Conservation (phyloP, 2,888 invertebrate species). For the Bellardia pandia region DNA sequence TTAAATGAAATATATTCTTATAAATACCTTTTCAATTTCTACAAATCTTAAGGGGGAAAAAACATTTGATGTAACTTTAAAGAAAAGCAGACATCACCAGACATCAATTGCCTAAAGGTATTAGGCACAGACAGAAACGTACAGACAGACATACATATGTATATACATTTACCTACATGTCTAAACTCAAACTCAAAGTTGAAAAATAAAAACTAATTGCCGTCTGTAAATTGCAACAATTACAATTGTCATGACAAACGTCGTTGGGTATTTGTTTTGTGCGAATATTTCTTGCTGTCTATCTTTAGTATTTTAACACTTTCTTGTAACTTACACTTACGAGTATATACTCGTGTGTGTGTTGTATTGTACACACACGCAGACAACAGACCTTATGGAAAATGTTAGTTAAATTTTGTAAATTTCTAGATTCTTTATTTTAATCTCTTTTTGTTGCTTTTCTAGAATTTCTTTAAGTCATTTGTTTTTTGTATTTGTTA, state of each 20-base stretch:
- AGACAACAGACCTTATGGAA: background rate
- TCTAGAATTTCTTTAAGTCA: slow-evolving; percentile 32
- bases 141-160: background rate
- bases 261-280: slow-evolving; percentile 7
- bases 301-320: slow-evolving; percentile 2
- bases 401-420: background rate
- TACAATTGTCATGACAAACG: slow-evolving; percentile 59
- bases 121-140: slow-evolving; percentile 43
- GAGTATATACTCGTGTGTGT: too few relatives aligned
- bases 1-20: too few relatives aligned
- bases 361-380: too few relatives aligned
- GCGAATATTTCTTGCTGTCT: background rate
- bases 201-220: slow-evolving; percentile 36
- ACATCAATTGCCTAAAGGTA: slow-evolving; percentile 65
- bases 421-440: slow-evolving; percentile 11
- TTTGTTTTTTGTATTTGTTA: slow-evolving; percentile 40
- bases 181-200: background rate
- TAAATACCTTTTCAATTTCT: too few relatives aligned
- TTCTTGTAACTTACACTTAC: background rate
- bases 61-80: too few relatives aligned
- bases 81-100: slow-evolving; percentile 35
- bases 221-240: slow-evolving; percentile 65
- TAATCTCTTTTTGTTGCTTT: slow-evolving; percentile 15
- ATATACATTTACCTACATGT: background rate
- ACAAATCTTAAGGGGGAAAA: too few relatives aligned